A percentile compares a stretch with the other conserved stretches of the same genome.
These are phyloP conservation scores for Pogonognathellus flavescens DNA, from an alignment of 1,140 invertebrate species.

Conservation along the genomic window DNA sequence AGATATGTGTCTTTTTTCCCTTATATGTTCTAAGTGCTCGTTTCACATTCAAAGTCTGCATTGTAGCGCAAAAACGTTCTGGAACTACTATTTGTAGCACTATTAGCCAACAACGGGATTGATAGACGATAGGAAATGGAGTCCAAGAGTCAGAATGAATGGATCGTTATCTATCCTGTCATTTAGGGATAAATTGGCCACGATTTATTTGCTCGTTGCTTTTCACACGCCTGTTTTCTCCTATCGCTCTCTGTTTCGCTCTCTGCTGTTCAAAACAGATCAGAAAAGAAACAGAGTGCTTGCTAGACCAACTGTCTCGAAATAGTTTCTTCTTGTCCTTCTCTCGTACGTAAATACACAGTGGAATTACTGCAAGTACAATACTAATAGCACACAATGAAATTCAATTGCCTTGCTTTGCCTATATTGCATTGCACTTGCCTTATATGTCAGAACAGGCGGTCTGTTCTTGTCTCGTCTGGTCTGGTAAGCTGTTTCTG, in stretches of 20 bases:
- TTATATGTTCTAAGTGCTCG: constrained; percentile 27
- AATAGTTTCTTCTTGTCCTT: not conserved
- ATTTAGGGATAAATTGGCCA: constrained; percentile 63
- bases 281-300: constrained; percentile 13
- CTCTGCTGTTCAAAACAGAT: constrained; percentile 12
- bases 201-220: constrained; percentile 60
- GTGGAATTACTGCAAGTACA: not conserved
- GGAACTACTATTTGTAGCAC: constrained; percentile 1
- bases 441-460: constrained; percentile 20
- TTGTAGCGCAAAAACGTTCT: not conserved
- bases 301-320: not conserved
- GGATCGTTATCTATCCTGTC: constrained; percentile 60
- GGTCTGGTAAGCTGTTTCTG: not conserved
- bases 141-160: constrained; percentile 25
- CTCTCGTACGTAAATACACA: not conserved
- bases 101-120: constrained; percentile 22
- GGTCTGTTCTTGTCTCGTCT: not conserved
- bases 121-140: constrained; percentile 37
- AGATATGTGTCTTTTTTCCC: constrained; percentile 26
- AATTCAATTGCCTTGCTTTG: constrained; percentile 45
- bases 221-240: constrained; percentile 61
- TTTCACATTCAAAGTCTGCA: constrained; percentile 30
- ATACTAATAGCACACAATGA: constrained; percentile 17
- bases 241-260: constrained; percentile 19
- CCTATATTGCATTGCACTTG: constrained; percentile 24